These are phyloP conservation scores for Andrena minutula DNA, from an alignment of 2,888 invertebrate genomes.

Conservation along the genomic window DNA sequence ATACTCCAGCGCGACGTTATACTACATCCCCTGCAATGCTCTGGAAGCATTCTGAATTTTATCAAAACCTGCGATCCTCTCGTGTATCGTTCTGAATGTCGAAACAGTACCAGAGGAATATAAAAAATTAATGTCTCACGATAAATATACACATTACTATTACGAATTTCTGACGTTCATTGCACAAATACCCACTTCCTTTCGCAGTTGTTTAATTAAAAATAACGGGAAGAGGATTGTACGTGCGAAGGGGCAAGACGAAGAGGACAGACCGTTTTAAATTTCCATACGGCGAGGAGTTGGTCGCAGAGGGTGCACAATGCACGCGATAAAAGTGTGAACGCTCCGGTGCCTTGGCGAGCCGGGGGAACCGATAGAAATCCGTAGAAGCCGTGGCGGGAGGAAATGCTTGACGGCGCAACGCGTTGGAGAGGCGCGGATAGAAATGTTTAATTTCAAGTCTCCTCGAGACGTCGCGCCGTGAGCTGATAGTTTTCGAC, in stretches of 20 bases:
- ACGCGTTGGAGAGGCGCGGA: constrained; percentile 7
- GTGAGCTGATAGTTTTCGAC: constrained; percentile 66
- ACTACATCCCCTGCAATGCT: not conserved
- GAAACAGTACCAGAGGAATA: not conserved
- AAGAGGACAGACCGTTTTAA: constrained; percentile 13
- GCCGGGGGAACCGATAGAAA: constrained; percentile 37
- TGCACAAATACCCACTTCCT: too few species aligned
- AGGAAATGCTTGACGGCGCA: constrained; percentile 15
- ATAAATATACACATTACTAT: too few species aligned
- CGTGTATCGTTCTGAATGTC: not conserved
- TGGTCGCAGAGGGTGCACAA: not conserved
- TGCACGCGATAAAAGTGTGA: constrained; percentile 48
- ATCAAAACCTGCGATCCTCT: not conserved
- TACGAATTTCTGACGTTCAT: too few species aligned
- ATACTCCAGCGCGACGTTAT: not conserved
- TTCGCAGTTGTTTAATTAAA: too few species aligned
- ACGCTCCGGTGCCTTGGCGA: constrained; percentile 22
- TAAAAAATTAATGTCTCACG: not conserved
- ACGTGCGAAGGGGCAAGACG: not conserved
- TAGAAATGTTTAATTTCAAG: constrained; percentile 66
- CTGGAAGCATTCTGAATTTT: not conserved
- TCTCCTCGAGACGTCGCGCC: constrained; percentile 60
- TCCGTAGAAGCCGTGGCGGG: constrained; percentile 31
- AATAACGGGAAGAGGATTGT: not conserved
- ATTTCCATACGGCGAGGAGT: not conserved